Conservation (phyloP, 2,113 vertebrate species). For the Corythornis cristatus region DNA sequence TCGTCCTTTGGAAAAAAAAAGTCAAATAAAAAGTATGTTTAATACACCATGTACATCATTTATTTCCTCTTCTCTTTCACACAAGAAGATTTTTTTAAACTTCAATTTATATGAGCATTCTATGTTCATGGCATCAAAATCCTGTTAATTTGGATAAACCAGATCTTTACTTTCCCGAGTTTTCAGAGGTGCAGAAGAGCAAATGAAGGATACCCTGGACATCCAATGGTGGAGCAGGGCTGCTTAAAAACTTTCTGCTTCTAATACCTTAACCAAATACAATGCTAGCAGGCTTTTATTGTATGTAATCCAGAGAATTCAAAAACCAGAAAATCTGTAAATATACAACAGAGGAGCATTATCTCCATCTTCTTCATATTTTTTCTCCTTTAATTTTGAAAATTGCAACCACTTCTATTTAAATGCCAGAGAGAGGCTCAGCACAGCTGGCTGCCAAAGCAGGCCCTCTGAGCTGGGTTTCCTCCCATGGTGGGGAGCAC, state of each 20-base stretch:
- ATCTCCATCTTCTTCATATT: not conserved
- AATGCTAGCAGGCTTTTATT: not conserved
- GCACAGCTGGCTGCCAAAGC: not conserved
- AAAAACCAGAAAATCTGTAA: not conserved
- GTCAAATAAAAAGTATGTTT: not conserved
- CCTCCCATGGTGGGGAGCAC: no score
- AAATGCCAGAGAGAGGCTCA: not conserved
- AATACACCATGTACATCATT: not conserved
- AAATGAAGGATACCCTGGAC: not conserved
- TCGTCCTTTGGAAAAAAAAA: constrained; percentile 82
- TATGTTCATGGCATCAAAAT: not conserved
- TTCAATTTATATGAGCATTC: not conserved
- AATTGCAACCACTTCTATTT: not conserved
- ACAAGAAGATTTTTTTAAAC: not conserved
- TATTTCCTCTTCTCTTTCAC: not conserved
- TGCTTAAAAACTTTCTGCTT: not conserved
- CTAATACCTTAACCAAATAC: not conserved
- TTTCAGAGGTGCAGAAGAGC: not conserved
- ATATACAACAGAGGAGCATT: not conserved
- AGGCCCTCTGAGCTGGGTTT: not conserved
- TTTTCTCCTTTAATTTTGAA: not conserved
- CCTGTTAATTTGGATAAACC: not conserved
- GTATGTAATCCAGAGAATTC: not conserved
- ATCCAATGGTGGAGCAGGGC: not conserved
- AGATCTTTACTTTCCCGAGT: not conserved